phyloP scores from a whole-genome alignment of 2,888 invertebrate genomes.

The Drosophila formosana region DNA sequence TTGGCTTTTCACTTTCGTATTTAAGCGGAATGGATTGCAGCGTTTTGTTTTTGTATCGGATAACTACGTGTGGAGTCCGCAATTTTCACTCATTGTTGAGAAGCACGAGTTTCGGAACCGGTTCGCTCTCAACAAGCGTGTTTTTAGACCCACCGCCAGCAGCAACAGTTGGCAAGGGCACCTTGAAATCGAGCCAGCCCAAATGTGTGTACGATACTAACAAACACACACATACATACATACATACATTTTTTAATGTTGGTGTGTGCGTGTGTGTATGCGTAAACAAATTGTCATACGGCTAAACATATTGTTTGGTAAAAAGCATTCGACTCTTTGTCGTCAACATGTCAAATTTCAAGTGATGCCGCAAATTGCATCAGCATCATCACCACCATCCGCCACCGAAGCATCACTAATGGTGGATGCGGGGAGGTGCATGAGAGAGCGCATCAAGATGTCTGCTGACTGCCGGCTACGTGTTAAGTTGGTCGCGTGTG shows the following conservation, averaged over 20 bases:
- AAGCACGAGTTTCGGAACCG: slow-evolving; percentile 62
- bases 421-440: not conserved
- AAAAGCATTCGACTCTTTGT: slow-evolving; percentile 16
- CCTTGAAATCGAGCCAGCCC: slow-evolving; percentile 61
- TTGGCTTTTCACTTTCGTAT: slow-evolving; percentile 41
- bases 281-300: slow-evolving; percentile 32
- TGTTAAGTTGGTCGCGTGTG: slow-evolving; percentile 30
- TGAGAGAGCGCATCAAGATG: slow-evolving; percentile 2
- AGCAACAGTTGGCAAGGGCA: slow-evolving; percentile 62
- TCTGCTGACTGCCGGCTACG: slow-evolving; percentile 20
- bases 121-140: slow-evolving; percentile 37
- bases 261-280: slow-evolving; percentile 6
- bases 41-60: slow-evolving; percentile 12
- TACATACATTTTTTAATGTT: slow-evolving; percentile 5
- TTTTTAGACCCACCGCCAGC: slow-evolving; percentile 14
- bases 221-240: slow-evolving; percentile 5
- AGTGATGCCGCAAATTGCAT: slow-evolving; percentile 59
- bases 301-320: slow-evolving; percentile 61
- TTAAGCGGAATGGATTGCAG: slow-evolving; percentile 14
- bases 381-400: slow-evolving; percentile 17
- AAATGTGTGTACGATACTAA: slow-evolving; percentile 32
- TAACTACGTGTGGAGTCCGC: slow-evolving; percentile 5
- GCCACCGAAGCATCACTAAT: not conserved
- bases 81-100: slow-evolving; percentile 53
- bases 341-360: slow-evolving; percentile 56